A percentile compares a stretch with the other conserved stretches of the same genome.
phyloP scores from a whole-genome alignment of 2,797 vertebrate species.

The Myotis daubentonii region DNA sequence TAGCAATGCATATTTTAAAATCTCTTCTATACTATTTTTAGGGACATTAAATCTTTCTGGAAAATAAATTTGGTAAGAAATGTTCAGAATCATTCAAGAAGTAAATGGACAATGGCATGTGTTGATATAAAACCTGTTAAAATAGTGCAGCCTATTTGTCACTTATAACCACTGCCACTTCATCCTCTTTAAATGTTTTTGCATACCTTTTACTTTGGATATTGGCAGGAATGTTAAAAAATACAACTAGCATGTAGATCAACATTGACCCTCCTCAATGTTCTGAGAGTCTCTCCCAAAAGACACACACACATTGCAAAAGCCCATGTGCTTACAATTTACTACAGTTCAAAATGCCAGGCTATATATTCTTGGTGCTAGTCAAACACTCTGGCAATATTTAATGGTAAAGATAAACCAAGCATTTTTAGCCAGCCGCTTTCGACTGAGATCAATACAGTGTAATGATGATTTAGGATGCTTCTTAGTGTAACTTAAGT shows the following conservation, averaged over 20 bases:
- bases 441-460: constrained; percentile 63
- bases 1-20: constrained; percentile 17
- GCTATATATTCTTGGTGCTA: constrained; percentile 22
- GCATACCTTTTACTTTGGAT: not conserved
- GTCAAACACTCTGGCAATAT: constrained; percentile 58
- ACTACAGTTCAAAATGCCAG: not conserved
- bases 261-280: not conserved
- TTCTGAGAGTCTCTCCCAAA: constrained; percentile 35
- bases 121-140: constrained; percentile 46
- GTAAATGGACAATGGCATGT: not conserved
- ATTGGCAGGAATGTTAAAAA: constrained; percentile 59
- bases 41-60: not conserved
- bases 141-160: not conserved
- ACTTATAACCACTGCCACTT: not conserved
- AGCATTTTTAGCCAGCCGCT: constrained; percentile 46
- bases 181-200: not conserved
- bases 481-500: constrained; percentile 69
- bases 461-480: constrained; percentile 72
- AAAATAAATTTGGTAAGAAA: constrained; percentile 28
- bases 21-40: constrained; percentile 2
- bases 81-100: not conserved
- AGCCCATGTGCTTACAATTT: constrained; percentile 20
- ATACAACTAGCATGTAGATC: not conserved
- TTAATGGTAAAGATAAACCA: constrained; percentile 65
- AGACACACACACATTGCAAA: not conserved